Conservation (phyloP, 2,113 vertebrate species). For the Anarhynchus alexandrinus region DNA sequence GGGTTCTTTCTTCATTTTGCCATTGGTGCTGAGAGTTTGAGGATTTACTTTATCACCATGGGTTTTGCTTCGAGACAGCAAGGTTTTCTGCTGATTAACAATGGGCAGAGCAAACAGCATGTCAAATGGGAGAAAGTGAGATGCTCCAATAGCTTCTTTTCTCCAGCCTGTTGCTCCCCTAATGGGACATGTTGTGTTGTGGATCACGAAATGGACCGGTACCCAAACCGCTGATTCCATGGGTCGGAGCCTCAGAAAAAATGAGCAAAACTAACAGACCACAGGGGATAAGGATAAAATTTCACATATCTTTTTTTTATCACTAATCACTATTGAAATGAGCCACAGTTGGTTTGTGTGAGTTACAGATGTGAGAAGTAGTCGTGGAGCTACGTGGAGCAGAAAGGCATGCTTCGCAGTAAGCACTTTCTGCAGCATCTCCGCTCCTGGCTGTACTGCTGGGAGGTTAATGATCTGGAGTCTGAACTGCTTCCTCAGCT, state of each 20-base stretch:
- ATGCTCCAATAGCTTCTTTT: background rate
- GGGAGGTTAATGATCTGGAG: conserved; percentile 38
- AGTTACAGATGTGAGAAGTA: background rate
- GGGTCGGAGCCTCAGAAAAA: background rate
- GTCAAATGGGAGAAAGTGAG: background rate
- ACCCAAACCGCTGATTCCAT: background rate
- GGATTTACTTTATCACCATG: background rate
- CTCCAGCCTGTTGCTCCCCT: background rate
- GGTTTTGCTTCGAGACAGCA: background rate
- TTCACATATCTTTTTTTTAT: background rate
- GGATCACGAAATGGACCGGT: background rate
- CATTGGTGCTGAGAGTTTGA: background rate
- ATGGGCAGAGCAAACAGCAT: background rate
- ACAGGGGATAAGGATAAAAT: background rate
- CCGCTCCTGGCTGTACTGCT: background rate
- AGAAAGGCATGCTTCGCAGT: background rate
- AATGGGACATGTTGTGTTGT: background rate
- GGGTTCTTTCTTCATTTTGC: background rate
- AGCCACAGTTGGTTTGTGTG: background rate
- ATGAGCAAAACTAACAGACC: background rate
- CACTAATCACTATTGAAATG: background rate
- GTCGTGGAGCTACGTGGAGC: background rate
- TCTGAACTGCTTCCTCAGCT: background rate
- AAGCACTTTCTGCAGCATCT: background rate
- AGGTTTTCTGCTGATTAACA: conserved; percentile 2